Percentiles rank a stretch among this genome's conserved stretches.
These are phyloP conservation scores for Biston betularia DNA, from an alignment of 2,888 invertebrate species.

Conservation along the genomic window DNA sequence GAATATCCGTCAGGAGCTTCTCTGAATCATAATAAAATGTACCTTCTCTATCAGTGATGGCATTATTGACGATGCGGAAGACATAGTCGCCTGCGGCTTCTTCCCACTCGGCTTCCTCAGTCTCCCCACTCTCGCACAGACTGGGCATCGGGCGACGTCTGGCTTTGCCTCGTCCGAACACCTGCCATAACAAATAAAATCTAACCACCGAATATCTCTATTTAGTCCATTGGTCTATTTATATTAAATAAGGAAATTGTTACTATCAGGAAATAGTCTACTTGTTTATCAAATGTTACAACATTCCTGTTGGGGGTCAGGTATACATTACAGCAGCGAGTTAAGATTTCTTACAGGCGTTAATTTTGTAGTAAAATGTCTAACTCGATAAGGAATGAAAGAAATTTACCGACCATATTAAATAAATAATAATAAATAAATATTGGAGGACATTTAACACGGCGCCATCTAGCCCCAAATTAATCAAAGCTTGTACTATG, in stretches of 20 bases:
- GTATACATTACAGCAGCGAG: not conserved
- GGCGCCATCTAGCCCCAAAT: no score
- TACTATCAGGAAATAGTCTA: no score
- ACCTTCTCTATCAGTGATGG: conserved; percentile 90
- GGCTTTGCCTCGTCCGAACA: conserved; percentile 86
- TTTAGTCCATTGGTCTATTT: no score
- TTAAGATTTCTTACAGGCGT: not conserved
- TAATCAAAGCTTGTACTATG: no score
- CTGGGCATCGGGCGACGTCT: conserved; percentile 88
- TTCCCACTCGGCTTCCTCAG: conserved; percentile 85
- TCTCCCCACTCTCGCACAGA: conserved; percentile 86
- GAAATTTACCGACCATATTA: no score
- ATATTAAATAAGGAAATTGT: no score
- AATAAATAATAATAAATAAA: no score
- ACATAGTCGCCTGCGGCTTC: conserved; percentile 92
- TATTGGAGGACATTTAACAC: no score
- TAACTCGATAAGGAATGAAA: no score
- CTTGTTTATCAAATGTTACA: not conserved
- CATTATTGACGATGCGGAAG: conserved; percentile 94
- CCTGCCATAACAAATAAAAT: conserved; percentile 51
- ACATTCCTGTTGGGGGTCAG: not conserved
- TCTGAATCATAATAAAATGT: conserved; percentile 29
- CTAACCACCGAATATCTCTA: no score
- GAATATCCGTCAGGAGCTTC: no score
- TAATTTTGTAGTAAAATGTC: not conserved